Evolutionary conservation across 1,140 invertebrate species (phyloP), one percentile per base, ranked within the genome.

Genomic region (Conus ventricosus): DNA sequence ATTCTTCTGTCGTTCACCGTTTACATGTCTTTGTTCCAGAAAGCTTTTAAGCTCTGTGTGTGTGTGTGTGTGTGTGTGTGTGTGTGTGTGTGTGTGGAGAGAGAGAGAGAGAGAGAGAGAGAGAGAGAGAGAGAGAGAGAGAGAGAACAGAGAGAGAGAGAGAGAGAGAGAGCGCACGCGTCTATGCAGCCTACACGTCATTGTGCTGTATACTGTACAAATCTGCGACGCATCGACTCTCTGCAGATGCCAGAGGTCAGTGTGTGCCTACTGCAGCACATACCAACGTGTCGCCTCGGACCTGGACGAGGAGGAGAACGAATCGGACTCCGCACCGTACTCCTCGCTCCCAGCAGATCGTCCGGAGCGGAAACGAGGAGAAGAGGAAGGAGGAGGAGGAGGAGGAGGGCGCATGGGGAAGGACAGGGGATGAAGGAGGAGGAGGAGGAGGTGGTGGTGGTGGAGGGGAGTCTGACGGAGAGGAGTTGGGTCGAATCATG

Each of bases 251-350:
- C 51, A 87, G 51, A 25, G 85, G 11, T 87, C 85, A 57, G 85
- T 87, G 67, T 87, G 85, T 57, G 85, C 85, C 11, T 87, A 75
- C 51, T 87, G 85, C 53, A 87, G 85, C 53, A 57, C 85, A 4
- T 87, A 87, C 71, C 85, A 87, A 17, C 71, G 71, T 0, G 75
- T 87, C 1, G 25, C 51, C n/a, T 76, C 51, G 11, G 85, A 87
- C 53, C 76, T 78, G n/a, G 71, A 76, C 20, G 85, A 87, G n/a
- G 84, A 85, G 27, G 67, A 86, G n/a, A 76, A 76, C 63, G 63
- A 71, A 76, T 5, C 63, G 23, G 84, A 76, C 5, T 15, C 84
- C 39, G 7, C n/a, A 10, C 53, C 53, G 11, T 11, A 54, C n/a
- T 1, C 82, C 20, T 13, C 20, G 23, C 1, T n/a, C 11, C 23